Percentiles rank a stretch among this genome's conserved stretches.
Evolutionary conservation across 2,888 invertebrate species (phyloP).

Genomic region (Lasioglossum zephyrum): DNA sequence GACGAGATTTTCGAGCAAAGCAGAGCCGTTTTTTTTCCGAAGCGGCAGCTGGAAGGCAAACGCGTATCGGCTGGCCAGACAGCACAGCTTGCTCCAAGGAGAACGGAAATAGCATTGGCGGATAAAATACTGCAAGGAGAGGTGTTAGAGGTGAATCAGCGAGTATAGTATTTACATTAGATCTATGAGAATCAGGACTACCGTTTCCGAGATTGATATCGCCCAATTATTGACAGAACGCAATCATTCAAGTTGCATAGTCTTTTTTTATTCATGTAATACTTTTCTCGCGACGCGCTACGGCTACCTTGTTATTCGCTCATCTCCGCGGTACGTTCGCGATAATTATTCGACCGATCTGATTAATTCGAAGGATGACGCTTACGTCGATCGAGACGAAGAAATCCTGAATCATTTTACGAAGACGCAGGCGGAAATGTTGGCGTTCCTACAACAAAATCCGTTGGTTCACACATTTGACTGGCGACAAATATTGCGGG

Average conservation of each 20-base stretch:
- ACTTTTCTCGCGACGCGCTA: neutral
- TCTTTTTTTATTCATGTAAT: neutral
- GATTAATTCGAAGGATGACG: slow-evolving; percentile 4
- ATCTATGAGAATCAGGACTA: neutral
- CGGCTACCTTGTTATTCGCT: neutral
- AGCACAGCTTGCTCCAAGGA: neutral
- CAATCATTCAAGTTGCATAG: neutral
- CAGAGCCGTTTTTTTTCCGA: slow-evolving; percentile 87
- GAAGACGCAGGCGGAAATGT: slow-evolving; percentile 76
- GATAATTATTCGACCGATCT: neutral
- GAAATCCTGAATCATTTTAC: slow-evolving; percentile 75
- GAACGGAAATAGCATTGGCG: slow-evolving; percentile 13
- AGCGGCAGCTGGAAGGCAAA: slow-evolving; percentile 83
- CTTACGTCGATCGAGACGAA: slow-evolving; percentile 46
- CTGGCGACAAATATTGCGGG: slow-evolving; percentile 86
- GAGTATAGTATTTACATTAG: neutral
- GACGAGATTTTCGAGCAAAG: slow-evolving; percentile 89
- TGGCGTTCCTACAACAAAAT: slow-evolving; percentile 84
- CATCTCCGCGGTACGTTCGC: neutral
- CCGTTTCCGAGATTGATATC: slow-evolving; percentile 7
- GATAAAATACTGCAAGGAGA: slow-evolving; percentile 46
- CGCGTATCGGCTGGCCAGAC: slow-evolving; percentile 18
- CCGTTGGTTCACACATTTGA: slow-evolving; percentile 85
- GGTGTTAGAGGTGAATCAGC: slow-evolving; percentile 24
- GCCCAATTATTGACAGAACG: neutral